Evolutionary conservation across 2,888 invertebrate genomes (phyloP), one percentile per base, ranked within the genome.

Genomic region (Adineta ricciae): DNA sequence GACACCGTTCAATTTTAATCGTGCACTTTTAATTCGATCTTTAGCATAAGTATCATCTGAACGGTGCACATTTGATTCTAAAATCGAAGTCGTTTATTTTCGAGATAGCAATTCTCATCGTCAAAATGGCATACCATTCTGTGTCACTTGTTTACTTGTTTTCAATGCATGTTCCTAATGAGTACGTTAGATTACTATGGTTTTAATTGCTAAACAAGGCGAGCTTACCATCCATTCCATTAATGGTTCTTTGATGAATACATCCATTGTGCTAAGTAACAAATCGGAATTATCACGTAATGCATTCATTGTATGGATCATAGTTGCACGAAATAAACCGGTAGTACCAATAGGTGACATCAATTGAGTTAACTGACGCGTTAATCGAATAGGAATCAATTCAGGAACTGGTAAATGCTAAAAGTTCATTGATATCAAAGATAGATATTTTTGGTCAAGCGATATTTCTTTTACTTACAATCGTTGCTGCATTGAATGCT

Each of bases 41-140:
- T 86, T 84, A 11, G 84, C 86, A 86, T 86, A 86, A 24, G 82
- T 41, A 52, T 84, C 84, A 11, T 83, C 24, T 11, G 84, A 46
- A n/a, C 24, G 83, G 24, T 46, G 21, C n/a, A 56, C 19, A 72
- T 54, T 83, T 38, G 78, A 49, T 41, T 78, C 78, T 78, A 41
- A 8, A 41, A 78, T 41, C 24, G 41, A 78, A 49, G 32, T 56
- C 83, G 83, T 54, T 21, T 84, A 86, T 41, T 84, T 88, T 94
- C 94, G 94, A 89, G 94, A 93, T 5, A 94, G 88, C 0, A 93
- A 92, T 0, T 94, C 94, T 88, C 94, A 94, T 87, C 93, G 92
- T 14, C 94, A 92, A 88, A 94, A 94, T 11, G 94, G 93, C 3
- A 41, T 78, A 78, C 78, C 78, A 78, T 41, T 78, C n/a, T 78